Evolutionary conservation across 2,113 vertebrate genomes (phyloP).

Genomic region (Serilophus lunatus): DNA sequence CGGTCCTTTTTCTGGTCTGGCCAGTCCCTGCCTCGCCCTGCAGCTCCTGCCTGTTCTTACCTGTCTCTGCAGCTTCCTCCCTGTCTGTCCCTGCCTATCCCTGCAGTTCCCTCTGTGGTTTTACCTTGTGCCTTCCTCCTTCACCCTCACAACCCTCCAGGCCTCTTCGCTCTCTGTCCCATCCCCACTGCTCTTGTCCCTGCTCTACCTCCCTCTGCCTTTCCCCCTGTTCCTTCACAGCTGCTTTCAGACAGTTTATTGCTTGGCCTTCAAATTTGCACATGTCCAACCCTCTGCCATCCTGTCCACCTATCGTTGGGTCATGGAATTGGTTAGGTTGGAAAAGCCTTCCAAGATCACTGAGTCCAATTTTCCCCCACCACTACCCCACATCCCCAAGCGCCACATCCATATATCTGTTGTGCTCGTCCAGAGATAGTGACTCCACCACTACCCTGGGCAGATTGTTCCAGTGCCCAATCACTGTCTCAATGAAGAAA

Average conservation of each 20-base stretch:
- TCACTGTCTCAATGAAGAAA: not conserved
- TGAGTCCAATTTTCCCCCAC: not conserved
- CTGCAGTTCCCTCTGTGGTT: not conserved
- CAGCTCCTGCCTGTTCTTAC: not conserved
- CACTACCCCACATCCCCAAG: not conserved
- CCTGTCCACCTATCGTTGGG: not conserved
- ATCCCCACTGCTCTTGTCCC: accelerated
- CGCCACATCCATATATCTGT: not conserved
- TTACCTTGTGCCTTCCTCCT: not conserved
- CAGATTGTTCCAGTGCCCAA: not conserved
- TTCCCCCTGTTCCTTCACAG: accelerated
- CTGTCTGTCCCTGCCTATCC: not conserved
- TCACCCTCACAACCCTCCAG: not conserved
- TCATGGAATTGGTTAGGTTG: not conserved
- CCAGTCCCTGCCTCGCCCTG: not conserved
- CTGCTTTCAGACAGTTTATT: not conserved
- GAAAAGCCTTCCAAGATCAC: not conserved
- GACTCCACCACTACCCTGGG: not conserved
- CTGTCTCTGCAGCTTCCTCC: not conserved
- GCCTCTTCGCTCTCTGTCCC: not conserved
- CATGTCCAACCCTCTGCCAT: accelerated
- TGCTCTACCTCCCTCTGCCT: not conserved
- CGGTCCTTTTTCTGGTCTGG: not conserved
- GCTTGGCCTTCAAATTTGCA: not conserved
- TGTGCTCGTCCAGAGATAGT: not conserved